Conservation (phyloP, 2,888 invertebrate species). For the Oscheius myriophilus region DNA sequence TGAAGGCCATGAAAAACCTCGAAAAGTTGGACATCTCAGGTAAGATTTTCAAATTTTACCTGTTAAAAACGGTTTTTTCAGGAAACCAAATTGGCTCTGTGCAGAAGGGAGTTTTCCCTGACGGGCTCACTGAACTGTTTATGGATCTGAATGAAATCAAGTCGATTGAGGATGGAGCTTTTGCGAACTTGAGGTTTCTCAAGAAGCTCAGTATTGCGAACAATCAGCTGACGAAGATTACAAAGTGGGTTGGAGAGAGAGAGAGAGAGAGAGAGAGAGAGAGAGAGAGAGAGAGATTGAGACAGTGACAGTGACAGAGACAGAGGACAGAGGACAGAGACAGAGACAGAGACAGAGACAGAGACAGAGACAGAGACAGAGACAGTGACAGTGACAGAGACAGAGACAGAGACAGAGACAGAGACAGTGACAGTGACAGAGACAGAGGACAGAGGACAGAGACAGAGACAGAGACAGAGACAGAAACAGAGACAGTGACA, state of each 20-base stretch:
- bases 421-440: too few relatives aligned
- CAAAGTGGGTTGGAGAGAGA: constrained; percentile 34
- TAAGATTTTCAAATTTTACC: constrained; percentile 9
- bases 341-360: neutral
- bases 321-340: too few relatives aligned
- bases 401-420: too few relatives aligned
- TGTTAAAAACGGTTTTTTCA: constrained; percentile 34
- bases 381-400: too few relatives aligned
- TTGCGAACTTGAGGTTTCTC: constrained; percentile 49
- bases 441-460: too few relatives aligned
- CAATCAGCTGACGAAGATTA: constrained; percentile 69
- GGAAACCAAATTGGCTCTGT: constrained; percentile 61
- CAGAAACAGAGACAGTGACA: too few relatives aligned
- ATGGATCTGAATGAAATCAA: constrained; percentile 51
- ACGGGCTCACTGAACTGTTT: constrained; percentile 62
- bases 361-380: too few relatives aligned
- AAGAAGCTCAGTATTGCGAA: constrained; percentile 71
- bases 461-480: too few relatives aligned
- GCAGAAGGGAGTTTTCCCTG: constrained; percentile 57
- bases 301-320: too few relatives aligned
- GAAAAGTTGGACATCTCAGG: constrained; percentile 24
- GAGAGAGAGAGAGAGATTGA: too few relatives aligned
- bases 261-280: too few relatives aligned
- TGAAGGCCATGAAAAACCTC: constrained; percentile 16
- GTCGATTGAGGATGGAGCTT: constrained; percentile 56